Base-by-base conservation (phyloP, 2,888 invertebrate species). In the Sminthurides aquaticus region DNA sequence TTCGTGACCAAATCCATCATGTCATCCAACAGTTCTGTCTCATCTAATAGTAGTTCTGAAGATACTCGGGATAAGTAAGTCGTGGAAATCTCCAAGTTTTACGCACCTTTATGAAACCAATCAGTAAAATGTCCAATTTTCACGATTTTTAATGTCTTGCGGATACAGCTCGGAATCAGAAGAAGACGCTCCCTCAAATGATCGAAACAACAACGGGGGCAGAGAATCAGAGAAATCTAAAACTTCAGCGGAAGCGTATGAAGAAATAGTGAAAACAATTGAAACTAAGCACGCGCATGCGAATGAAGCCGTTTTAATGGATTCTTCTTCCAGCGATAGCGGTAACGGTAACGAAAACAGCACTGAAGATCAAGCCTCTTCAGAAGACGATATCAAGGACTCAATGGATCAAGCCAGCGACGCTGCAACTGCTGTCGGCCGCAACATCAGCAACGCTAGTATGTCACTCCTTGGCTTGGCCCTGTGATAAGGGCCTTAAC, bases 371-470 rank as follows among this genome's bases (percentile, higher is more conserved):
- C 8, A 34, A 34, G 15, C 43, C 15, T 15, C 43, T 5, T 15
- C 43, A 34, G 43, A 5, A 34, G 43, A 15, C 15, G 43, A 11
- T 34, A 15, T 34, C 43, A 5, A 34, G 15, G 43, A 34, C 5
- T 5, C 43, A 34, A 34, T 34, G 8, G 15, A 34, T 34, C 5
- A 34, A 5, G 43, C 15, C 43, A 34, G 43, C 43, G 15, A 34
- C 5, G 43, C 15, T 34, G 15, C 43, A 34, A 34, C 8, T 15
- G 43, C 43, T 34, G 43, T 60, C 28, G 24, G 52, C 28, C 26
- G 26, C 3, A 60, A 52, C 22, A 49, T 60, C 27, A 28, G 52
- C 5, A 52, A 60, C 20, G 49, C 60, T 1, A 60, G 60, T 60
- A 52, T 27, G 60, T 59, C 26, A 22, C n/a, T n/a, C n/a, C n/a